Conservation (phyloP, 1,140 invertebrate genomes). For the Xylocopa sonorina region DNA sequence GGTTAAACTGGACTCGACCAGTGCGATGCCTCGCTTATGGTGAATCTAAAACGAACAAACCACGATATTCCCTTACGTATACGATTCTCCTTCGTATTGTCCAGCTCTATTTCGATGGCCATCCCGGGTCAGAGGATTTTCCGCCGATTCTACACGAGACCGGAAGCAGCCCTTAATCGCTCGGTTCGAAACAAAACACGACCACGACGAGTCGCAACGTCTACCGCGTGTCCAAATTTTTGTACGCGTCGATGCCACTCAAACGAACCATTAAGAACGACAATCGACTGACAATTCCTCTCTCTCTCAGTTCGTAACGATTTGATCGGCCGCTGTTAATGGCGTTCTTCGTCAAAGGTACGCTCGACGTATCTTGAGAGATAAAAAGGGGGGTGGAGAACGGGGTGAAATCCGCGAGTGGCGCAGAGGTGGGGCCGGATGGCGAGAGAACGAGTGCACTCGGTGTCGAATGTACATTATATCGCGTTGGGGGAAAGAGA, state of each 20-base stretch:
- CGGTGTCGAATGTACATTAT: conserved; percentile 23
- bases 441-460: conserved; percentile 5
- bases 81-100: conserved; percentile 66
- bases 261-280: too few relatives aligned
- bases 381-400: background rate
- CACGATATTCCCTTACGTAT: conserved; percentile 62
- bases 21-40: background rate
- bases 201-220: conserved; percentile 3
- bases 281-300: too few relatives aligned
- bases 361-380: too few relatives aligned
- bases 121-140: conserved; percentile 30
- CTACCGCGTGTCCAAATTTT: too few relatives aligned
- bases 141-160: conserved; percentile 12
- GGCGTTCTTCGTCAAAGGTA: too few relatives aligned
- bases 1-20: conserved; percentile 5
- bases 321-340: too few relatives aligned
- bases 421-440: too few relatives aligned
- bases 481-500: background rate
- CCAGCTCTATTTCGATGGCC: conserved; percentile 68
- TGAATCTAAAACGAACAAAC: background rate
- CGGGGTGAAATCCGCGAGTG: too few relatives aligned
- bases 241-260: too few relatives aligned
- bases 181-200: background rate
- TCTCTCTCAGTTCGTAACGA: too few relatives aligned
- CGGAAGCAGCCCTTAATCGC: too few relatives aligned